Percentiles rank a stretch among this genome's conserved stretches.
These are phyloP conservation scores for Alloplasta piceator DNA, from an alignment of 2,888 invertebrate species.

Conservation along the genomic window DNA sequence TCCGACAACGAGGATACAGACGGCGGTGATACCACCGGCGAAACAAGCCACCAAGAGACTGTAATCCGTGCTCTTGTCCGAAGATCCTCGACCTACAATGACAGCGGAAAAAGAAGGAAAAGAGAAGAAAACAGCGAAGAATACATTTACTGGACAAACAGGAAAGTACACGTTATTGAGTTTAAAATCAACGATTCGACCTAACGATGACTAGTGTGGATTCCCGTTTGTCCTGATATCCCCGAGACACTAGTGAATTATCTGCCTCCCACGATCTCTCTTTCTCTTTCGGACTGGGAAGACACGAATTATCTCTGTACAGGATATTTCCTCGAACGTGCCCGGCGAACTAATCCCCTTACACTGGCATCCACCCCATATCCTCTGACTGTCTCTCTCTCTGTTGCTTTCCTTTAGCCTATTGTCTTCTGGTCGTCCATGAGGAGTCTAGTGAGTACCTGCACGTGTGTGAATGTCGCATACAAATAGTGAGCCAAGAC, in stretches of 20 bases:
- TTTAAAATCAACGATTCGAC: slow-evolving; percentile 20
- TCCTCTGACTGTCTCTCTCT: slow-evolving; percentile 8
- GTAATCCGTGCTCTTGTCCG: slow-evolving; percentile 75
- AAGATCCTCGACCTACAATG: slow-evolving; percentile 76
- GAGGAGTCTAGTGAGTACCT: slow-evolving; percentile 20
- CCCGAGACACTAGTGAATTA: slow-evolving; percentile 16
- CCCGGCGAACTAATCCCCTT: slow-evolving; percentile 42
- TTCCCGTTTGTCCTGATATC: slow-evolving; percentile 4
- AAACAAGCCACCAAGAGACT: slow-evolving; percentile 80
- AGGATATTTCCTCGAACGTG: slow-evolving; percentile 40
- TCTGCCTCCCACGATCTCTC: neutral
- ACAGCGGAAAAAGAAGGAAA: no score
- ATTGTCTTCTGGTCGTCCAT: slow-evolving; percentile 13
- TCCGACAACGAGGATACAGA: slow-evolving; percentile 79
- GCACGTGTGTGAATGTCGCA: slow-evolving; percentile 7
- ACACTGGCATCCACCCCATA: slow-evolving; percentile 19
- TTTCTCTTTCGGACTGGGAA: neutral
- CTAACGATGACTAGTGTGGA: slow-evolving; percentile 1
- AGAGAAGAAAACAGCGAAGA: no score
- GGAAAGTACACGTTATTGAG: neutral
- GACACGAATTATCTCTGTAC: slow-evolving; percentile 22
- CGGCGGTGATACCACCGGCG: slow-evolving; percentile 79
- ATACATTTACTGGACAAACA: slow-evolving; percentile 19
- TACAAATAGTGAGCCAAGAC: slow-evolving; percentile 41
- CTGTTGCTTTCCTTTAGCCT: no score